Evolutionary conservation across 1,140 invertebrate genomes (phyloP).

Genomic region (Bilobella aurantiaca): DNA sequence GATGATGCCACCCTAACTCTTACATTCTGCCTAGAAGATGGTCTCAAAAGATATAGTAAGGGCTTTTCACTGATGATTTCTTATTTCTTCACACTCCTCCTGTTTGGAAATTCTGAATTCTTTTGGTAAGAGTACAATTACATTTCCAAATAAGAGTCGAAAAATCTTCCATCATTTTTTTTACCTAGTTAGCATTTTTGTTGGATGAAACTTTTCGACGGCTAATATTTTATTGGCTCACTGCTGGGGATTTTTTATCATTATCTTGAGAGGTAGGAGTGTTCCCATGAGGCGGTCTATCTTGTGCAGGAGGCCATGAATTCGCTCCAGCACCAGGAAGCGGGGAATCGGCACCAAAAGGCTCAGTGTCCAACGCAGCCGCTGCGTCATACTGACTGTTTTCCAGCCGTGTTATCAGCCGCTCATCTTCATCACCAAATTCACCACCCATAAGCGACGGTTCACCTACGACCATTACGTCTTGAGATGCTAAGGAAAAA

Average conservation of each 20-base stretch:
- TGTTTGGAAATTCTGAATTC: too few relatives aligned
- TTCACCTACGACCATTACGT: conserved; percentile 99
- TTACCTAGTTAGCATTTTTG: too few relatives aligned
- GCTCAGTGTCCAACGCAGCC: conserved; percentile 44
- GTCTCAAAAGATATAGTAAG: conserved; percentile 95
- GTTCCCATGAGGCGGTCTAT: conserved; percentile 47
- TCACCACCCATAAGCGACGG: conserved; percentile 96
- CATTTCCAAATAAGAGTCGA: too few relatives aligned
- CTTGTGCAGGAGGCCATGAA: conserved; percentile 43
- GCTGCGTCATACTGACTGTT: conserved; percentile 94
- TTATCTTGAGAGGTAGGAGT: too few relatives aligned
- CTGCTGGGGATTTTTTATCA: too few relatives aligned
- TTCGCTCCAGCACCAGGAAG: conserved; percentile 38
- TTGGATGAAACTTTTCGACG: too few relatives aligned
- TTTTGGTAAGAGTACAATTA: too few relatives aligned
- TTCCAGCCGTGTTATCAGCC: conserved; percentile 91
- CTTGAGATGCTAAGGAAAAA: conserved; percentile 87
- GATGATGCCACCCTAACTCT: conserved; percentile 93
- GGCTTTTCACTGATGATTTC: too few relatives aligned
- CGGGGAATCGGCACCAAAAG: conserved; percentile 35
- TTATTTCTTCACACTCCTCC: too few relatives aligned
- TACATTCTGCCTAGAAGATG: conserved; percentile 93
- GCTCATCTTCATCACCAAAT: conserved; percentile 97
- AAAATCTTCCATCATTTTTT: too few relatives aligned
- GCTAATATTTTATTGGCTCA: too few relatives aligned